Base-by-base conservation (phyloP, 2,113 vertebrate species). In the Syngnathoides biaculeatus region DNA sequence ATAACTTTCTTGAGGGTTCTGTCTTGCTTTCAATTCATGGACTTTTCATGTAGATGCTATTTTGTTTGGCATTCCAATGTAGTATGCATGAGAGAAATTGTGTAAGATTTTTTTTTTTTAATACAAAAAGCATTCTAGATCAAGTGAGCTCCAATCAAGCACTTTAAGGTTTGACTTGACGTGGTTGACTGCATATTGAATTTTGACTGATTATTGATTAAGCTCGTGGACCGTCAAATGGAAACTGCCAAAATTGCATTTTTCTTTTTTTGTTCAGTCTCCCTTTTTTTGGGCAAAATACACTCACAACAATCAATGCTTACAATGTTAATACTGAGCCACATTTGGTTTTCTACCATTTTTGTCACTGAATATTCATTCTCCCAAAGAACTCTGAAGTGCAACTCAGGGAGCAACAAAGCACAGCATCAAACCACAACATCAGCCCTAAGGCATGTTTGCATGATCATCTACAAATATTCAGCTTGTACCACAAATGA, bases 361-460 rank as follows among this genome's bases (percentile, higher is more conserved):
- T 13, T 57, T 4, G 5, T 27, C 26, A 27, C 24, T 57, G 14
- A 30, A 57, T 30, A 57, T 30, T 30, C 26, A 17, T 57, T 30
- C 11, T 30, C 8, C 14, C 14, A 2, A 30, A 17, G 55, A 55
- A 11, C 22, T 26, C 42, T 69, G 52, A 47, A 61, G 26, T 10
- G 65, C 64, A 66, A 56, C 30, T 30, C 14, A 19, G 14, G 8
- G 26, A 30, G 27, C 30, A 66, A 53, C 68, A 77, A 58, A 69
- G 75, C 68, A 56, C 30, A 75, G 67, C 48, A 73, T 77, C 67
- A 73, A 76, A 75, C 71, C 58, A 55, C 47, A 73, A 42, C 53
- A 52, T 26, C 63, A 68, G 71, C 69, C 64, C 42, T 38, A 67
- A 53, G 50, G 42, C 35, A 64, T 58, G 62, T 60, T 50, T 64